Evolutionary conservation across 2,797 vertebrate genomes (phyloP), one percentile per base, ranked within the genome.

Genomic region (Holocentrus rufus): DNA sequence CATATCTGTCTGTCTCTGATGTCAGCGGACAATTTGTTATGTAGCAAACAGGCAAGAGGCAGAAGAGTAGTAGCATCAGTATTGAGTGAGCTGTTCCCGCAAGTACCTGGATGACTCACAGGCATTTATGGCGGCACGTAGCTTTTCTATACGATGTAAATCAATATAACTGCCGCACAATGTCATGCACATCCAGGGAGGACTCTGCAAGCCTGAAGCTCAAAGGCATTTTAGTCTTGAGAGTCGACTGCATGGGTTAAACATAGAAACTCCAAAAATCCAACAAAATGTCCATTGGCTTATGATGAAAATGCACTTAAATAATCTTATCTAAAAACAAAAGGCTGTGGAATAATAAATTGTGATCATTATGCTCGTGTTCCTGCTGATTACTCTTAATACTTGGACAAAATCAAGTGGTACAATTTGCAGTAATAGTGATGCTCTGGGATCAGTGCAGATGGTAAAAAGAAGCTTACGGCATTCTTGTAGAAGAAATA

Each of bases 401-500:
- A 17, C 15, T 46, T 46, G 44, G 14, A 22, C 2, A 3, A 50
- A 50, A n/a, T 22, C 18, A 50, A 9, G 7, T 50, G 47, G 46
- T 20, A 46, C 14, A 11, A 11, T 60, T 73, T 63, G 61, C 14
- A 63, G 31, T 46, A 14, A 46, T 25, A 30, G 57, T 42, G 55
- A 15, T 36, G 34, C 58, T 31, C 7, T 22, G 4, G 13, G 42
- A 3, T 5, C 54, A 56, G 10, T 8, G 15, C 7, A 15, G 36
- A 22, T 23, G 22, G 39, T 22, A 1, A 72, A 31, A 47, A 61
- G 15, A 4, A 10, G 31, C 93, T 94, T 80, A 95, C 94, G 46
- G 93, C 93, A 36, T 99, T 99, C 91, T 98, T 99, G 94, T 99
- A 99, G 95, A 99, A 99, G 93, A 99, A 99, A 83, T 98, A 99